Evolutionary conservation across 2,888 invertebrate species (phyloP).

Genomic region (Chalcosyrphus nemorum): DNA sequence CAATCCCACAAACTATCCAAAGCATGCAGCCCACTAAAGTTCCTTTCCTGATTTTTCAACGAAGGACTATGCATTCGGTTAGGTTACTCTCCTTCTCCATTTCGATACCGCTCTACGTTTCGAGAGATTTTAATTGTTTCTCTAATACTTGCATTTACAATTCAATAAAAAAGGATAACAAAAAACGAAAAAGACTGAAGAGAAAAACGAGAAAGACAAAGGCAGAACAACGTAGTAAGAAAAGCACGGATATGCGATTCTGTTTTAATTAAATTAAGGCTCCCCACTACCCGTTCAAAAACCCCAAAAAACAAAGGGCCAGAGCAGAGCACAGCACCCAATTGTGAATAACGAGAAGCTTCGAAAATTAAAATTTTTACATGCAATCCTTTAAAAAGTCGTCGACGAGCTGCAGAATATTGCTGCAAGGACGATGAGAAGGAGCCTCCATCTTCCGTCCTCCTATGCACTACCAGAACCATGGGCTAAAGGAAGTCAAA

Average conservation of each 20-base stretch:
- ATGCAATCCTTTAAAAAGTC: slow-evolving; percentile 62
- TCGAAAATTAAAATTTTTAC: slow-evolving; percentile 68
- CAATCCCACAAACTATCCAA: slow-evolving; percentile 47
- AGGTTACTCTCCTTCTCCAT: background rate
- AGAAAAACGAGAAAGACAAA: slow-evolving; percentile 40
- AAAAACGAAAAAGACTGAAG: background rate
- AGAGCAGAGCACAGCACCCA: background rate
- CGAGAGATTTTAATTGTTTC: slow-evolving; percentile 64
- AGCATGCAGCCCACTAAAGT: slow-evolving; percentile 25
- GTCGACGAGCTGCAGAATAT: slow-evolving; percentile 63
- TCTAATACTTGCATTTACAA: slow-evolving; percentile 66
- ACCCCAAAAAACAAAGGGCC: background rate
- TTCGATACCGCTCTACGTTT: slow-evolving; percentile 19
- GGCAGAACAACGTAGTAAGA: slow-evolving; percentile 58
- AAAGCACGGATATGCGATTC: slow-evolving; percentile 67
- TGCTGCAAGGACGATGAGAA: slow-evolving; percentile 51
- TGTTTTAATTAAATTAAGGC: slow-evolving; percentile 70
- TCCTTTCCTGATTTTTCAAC: slow-evolving; percentile 38
- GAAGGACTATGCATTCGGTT: slow-evolving; percentile 44
- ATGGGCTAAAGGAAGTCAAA: slow-evolving; percentile 42
- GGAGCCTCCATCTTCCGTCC: no score
- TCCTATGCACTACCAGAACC: background rate
- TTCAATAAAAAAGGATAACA: slow-evolving; percentile 67
- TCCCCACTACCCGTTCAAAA: slow-evolving; percentile 7
- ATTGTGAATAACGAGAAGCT: slow-evolving; percentile 50